Conservation (phyloP, 2,888 invertebrate genomes). For the Heliconius sara region DNA sequence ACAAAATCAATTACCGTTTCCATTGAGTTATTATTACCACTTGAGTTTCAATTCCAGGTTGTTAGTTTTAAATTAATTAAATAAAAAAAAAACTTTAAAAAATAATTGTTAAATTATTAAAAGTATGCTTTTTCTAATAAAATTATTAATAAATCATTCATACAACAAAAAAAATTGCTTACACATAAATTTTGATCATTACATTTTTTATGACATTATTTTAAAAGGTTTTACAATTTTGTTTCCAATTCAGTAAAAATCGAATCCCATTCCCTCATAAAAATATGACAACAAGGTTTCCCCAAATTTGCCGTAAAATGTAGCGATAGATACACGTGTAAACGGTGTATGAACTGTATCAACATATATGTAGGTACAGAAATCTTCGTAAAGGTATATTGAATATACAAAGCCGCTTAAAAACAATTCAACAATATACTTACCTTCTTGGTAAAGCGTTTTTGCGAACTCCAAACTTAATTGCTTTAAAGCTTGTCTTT, state of each 20-base stretch:
- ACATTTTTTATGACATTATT: no score
- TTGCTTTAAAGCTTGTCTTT: constrained; percentile 1
- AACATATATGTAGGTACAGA: not conserved
- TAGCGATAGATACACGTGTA: not conserved
- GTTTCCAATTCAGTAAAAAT: not conserved
- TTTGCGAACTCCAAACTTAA: not conserved
- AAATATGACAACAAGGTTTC: not conserved
- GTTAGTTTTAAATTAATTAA: no score
- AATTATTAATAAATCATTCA: no score
- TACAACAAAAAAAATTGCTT: no score
- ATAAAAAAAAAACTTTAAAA: no score
- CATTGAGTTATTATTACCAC: no score
- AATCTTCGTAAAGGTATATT: not conserved
- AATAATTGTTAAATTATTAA: no score
- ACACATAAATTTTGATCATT: no score
- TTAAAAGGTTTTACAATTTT: not conserved
- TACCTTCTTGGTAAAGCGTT: not conserved
- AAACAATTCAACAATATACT: not conserved
- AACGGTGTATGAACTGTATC: not conserved
- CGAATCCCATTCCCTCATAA: not conserved
- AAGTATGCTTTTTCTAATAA: no score
- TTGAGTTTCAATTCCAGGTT: no score
- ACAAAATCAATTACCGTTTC: no score
- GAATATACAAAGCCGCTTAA: not conserved
- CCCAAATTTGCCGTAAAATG: not conserved